Evolutionary conservation across 2,888 invertebrate genomes (phyloP), one percentile per base, ranked within the genome.

Genomic region (Acronicta alni): DNA sequence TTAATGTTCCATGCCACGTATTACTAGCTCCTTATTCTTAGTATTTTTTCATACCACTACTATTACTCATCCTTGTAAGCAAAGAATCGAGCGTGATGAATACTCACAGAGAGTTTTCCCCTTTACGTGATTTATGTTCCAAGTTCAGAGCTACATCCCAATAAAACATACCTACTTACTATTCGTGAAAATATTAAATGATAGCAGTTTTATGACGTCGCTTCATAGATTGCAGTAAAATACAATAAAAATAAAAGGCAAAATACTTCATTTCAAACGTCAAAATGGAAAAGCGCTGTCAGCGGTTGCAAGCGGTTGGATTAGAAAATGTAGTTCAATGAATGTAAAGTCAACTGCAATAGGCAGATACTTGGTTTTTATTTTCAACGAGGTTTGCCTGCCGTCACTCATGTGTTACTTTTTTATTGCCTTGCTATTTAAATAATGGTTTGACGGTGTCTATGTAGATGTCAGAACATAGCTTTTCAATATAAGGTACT

Each of bases 181-280:
- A 45, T 48, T 67, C 60, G 56, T 67, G 64, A 73, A 74, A 75
- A 57, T 75, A 75, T 73, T 72, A 72, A 72, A 64, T 46, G 57
- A 69, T 49, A 53, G 47, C 63, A 61, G 60, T 61, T 76, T 69
- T 63, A 67, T 57, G 43, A 46, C 54, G 45, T 38, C 47, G 60
- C 56, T 77, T 45, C 57, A 49, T 30, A 48, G 60, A 60, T 60
- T 54, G 51, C 56, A 63, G 66, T 42, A 49, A 76, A 69, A 66
- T 44, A 73, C 46, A 66, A 63, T 65, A 74, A 62, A 63, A 61
- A 16, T 17, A 9, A 37, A 64, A 51, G 44, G 44, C 39, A 45
- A 60, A 73, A 35, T 75, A 67, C 70, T 78, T 75, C 58, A 64
- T 72, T 75, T 57, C 63, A 67, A 72, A 75, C 42, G 70, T 75